A percentile compares a stretch with the other conserved stretches of the same genome.
These are phyloP conservation scores for Oryctolagus cuniculus DNA, from an alignment of 2,113 vertebrate genomes.

Conservation along the genomic window mOryCun1.1 NC_091434.1:83371501-83372000, in stretches of 20 bases:
- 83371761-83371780: constrained; percentile 34
- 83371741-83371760: neutral
- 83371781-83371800: constrained; percentile 29
- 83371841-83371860: neutral
- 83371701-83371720: constrained; percentile 26
- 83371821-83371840: constrained; percentile 12
- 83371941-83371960: constrained; percentile 39
- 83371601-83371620: constrained; percentile 26
- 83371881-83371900: constrained; percentile 36
- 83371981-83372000: constrained; percentile 41
- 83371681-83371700: constrained; percentile 24
- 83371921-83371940: neutral
- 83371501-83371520: neutral
- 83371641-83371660: neutral
- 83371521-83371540: constrained; percentile 58
- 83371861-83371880: neutral
- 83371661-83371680: neutral
- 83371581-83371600: constrained; percentile 34
- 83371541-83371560: constrained; percentile 28
- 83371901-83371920: neutral
- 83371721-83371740: constrained; percentile 59
- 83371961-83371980: constrained; percentile 4
- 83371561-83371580: constrained; percentile 33
- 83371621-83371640: neutral
- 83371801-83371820: constrained; percentile 23